Conservation (phyloP, 2,888 invertebrate genomes). For the Eremobia ochroleuca region DNA sequence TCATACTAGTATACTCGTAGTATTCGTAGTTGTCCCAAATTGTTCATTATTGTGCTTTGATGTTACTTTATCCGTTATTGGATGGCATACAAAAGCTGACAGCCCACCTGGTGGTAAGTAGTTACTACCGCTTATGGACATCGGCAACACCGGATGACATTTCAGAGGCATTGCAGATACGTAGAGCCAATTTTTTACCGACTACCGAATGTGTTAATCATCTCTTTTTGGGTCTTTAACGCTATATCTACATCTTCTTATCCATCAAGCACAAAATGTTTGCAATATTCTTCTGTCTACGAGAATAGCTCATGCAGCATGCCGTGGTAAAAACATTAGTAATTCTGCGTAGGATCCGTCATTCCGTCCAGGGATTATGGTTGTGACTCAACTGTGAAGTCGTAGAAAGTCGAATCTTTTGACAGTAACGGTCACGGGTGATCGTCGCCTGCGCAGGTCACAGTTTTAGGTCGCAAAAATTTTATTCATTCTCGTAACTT, state of each 20-base stretch:
- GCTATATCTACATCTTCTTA: no score
- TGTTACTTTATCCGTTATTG: background rate
- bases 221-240: background rate
- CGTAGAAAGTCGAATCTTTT: conserved; percentile 25
- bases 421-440: conserved; percentile 9
- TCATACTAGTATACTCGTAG: background rate
- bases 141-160: no score
- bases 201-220: background rate
- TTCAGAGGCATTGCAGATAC: no score
- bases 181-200: background rate
- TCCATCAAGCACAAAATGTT: background rate
- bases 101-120: background rate
- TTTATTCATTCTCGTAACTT: conserved; percentile 12
- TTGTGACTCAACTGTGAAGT: conserved; percentile 2
- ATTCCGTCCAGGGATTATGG: background rate
- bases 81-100: conserved; percentile 1
- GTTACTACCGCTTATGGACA: background rate
- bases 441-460: background rate
- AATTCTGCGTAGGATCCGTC: no score
- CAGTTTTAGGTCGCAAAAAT: conserved; percentile 7
- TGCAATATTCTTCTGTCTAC: background rate
- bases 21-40: background rate
- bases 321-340: background rate
- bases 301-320: background rate
- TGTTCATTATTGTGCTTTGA: background rate